phyloP scores from a whole-genome alignment of 2,797 vertebrate species.

The Phyllotis vaccarum region DNA sequence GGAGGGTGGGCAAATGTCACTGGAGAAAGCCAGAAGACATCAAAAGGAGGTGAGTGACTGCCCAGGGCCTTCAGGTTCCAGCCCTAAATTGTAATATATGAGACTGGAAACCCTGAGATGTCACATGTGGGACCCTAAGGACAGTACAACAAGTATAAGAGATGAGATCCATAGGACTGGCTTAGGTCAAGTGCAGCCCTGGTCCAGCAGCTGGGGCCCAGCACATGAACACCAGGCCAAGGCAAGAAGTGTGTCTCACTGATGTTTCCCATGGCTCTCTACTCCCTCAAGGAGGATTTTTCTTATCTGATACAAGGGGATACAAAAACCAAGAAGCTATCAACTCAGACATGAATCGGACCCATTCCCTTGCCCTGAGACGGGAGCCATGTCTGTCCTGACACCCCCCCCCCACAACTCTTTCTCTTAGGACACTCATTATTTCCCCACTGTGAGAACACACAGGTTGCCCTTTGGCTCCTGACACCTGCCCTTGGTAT shows the following conservation, averaged over 20 bases:
- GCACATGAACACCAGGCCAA: background rate
- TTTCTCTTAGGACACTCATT: background rate
- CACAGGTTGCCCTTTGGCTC: background rate
- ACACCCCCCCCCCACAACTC: background rate
- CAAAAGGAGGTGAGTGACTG: rapidly evolving
- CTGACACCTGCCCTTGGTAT: background rate
- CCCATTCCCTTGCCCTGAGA: background rate
- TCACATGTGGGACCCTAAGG: background rate
- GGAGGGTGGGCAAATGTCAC: rapidly evolving
- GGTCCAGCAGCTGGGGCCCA: background rate
- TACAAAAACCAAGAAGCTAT: background rate
- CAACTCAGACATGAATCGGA: background rate
- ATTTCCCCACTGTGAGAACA: background rate
- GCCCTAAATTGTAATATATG: background rate
- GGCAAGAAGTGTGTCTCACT: rapidly evolving
- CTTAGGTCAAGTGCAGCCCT: too few relatives aligned
- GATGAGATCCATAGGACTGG: rapidly evolving
- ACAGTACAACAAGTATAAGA: too few relatives aligned
- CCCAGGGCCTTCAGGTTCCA: background rate
- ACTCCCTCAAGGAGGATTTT: too few relatives aligned
- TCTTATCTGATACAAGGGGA: background rate
- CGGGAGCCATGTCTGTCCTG: background rate
- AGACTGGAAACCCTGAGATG: background rate
- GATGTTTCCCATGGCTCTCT: background rate
- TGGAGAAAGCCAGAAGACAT: background rate